These are phyloP conservation scores for Mycetomoellerius zeteki DNA, from an alignment of 1,140 invertebrate genomes.

Conservation along the genomic window DNA sequence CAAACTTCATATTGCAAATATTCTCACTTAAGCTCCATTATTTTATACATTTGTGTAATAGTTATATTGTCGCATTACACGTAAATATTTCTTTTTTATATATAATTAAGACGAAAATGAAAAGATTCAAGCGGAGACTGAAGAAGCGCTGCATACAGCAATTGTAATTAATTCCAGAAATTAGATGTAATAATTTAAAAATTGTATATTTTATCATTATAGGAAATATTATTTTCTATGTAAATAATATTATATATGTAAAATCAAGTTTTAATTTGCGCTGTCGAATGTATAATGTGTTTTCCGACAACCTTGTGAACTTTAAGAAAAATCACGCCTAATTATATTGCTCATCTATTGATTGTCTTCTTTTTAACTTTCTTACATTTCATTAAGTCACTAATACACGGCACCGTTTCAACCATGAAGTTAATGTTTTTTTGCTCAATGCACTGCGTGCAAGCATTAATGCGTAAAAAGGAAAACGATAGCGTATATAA, in stretches of 20 bases:
- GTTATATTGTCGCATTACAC: background rate
- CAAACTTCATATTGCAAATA: conserved; percentile 20
- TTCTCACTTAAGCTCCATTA: conserved; percentile 19
- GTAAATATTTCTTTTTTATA: background rate
- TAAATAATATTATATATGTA: conserved; percentile 25
- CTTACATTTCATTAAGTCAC: background rate
- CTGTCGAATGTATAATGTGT: background rate
- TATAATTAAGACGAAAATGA: background rate
- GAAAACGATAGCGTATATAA: background rate
- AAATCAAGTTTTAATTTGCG: background rate
- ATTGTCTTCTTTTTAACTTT: conserved; percentile 17
- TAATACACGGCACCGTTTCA: conserved; percentile 2
- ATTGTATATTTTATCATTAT: conserved; percentile 4
- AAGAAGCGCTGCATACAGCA: background rate
- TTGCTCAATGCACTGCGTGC: background rate
- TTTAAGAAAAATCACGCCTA: conserved; percentile 26
- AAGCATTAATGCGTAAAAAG: background rate
- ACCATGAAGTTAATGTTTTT: background rate
- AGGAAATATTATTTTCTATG: conserved; percentile 15
- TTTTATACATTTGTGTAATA: conserved; percentile 35
- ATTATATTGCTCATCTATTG: conserved; percentile 27
- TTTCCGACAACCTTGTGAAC: conserved; percentile 13
- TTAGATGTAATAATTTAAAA: conserved; percentile 4
- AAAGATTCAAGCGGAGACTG: background rate
- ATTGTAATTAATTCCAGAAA: conserved; percentile 18